Conservation (phyloP, 2,797 vertebrate genomes). For the Acomys russatus region DNA sequence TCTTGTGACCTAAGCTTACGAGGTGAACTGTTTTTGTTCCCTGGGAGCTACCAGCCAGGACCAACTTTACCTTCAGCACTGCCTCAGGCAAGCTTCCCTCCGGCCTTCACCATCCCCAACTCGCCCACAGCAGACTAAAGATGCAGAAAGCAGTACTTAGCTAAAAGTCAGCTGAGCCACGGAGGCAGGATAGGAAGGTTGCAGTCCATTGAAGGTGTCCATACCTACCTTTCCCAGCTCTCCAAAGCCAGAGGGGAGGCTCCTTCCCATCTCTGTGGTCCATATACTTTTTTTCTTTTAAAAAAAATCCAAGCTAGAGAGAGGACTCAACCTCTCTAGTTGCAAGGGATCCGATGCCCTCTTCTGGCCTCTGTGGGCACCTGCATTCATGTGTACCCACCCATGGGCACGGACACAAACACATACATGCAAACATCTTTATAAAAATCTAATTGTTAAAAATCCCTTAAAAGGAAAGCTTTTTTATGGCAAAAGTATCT, state of each 20-base stretch:
- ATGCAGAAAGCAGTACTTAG: accelerated
- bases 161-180: neutral
- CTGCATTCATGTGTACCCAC: neutral
- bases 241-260: neutral
- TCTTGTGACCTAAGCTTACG: too few relatives aligned
- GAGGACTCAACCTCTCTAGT: neutral
- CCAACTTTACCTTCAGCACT: too few relatives aligned
- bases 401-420: neutral
- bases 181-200: neutral
- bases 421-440: neutral
- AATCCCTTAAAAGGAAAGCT: conserved; percentile 22
- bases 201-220: neutral
- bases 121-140: neutral
- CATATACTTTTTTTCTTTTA: neutral
- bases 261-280: neutral
- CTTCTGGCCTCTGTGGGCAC: neutral
- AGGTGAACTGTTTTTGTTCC: neutral
- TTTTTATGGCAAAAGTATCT: conserved; percentile 27
- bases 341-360: neutral
- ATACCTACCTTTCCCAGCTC: neutral
- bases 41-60: neutral
- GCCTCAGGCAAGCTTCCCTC: neutral
- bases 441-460: neutral
- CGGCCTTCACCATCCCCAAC: accelerated
- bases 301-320: neutral